Evolutionary conservation across 2,888 invertebrate species (phyloP).

Genomic region (Dynastes tityus): DNA sequence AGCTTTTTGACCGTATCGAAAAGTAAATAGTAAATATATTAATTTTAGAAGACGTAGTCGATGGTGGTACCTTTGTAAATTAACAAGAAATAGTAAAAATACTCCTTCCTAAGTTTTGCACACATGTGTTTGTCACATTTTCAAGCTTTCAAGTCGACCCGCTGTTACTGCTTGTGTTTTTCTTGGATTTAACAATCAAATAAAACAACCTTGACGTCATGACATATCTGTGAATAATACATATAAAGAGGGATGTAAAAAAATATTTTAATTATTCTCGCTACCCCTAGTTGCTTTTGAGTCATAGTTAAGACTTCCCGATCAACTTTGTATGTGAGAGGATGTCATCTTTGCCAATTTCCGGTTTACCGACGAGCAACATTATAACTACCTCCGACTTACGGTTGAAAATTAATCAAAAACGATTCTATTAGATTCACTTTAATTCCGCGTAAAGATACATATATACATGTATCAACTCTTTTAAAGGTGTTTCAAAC

Average conservation of each 20-base stretch:
- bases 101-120: constrained; percentile 27
- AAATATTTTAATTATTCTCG: background rate
- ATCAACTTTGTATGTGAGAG: too few species aligned
- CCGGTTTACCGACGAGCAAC: too few species aligned
- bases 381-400: too few species aligned
- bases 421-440: too few species aligned
- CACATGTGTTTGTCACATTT: constrained; percentile 46
- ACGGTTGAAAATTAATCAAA: too few species aligned
- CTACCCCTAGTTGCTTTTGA: too few species aligned
- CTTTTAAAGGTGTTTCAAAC: too few species aligned
- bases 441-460: too few species aligned
- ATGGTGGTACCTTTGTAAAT: constrained; percentile 25
- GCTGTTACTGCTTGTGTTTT: constrained; percentile 27
- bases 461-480: too few species aligned
- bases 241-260: background rate
- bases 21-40: background rate
- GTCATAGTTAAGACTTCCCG: too few species aligned
- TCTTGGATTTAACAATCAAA: constrained; percentile 28
- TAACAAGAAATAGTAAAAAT: constrained; percentile 7
- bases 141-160: background rate
- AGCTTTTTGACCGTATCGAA: background rate
- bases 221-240: background rate
- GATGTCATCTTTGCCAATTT: too few species aligned
- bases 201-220: constrained; percentile 16
- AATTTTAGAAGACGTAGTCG: background rate